Percentiles rank a stretch among this genome's conserved stretches.
phyloP scores from a whole-genome alignment of 2,888 invertebrate species.

The Hybos culiciformis region DNA sequence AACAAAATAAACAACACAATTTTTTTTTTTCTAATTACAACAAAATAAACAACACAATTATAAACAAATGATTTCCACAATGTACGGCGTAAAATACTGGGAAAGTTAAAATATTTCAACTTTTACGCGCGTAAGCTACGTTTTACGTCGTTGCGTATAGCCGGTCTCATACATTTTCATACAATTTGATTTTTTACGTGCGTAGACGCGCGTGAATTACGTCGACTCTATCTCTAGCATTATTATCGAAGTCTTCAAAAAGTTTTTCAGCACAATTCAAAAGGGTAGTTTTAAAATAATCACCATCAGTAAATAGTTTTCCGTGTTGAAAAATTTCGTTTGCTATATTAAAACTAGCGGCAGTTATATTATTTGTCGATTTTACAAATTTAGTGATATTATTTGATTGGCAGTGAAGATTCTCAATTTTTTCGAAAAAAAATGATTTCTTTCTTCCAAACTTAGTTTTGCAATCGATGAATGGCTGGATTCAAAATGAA shows the following conservation, averaged over 20 bases:
- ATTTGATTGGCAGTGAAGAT: not conserved
- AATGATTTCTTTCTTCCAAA: not conserved
- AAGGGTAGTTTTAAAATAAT: not conserved
- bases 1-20: too few relatives aligned
- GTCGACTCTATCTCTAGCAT: too few relatives aligned
- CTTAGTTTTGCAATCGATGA: not conserved
- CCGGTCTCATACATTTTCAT: too few relatives aligned
- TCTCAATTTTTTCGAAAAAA: not conserved
- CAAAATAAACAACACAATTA: too few relatives aligned
- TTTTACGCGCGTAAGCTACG: too few relatives aligned
- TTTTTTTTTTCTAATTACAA: too few relatives aligned
- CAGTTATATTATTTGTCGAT: not conserved
- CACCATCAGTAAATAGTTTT: slow-evolving; percentile 1
- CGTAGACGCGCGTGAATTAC: too few relatives aligned
- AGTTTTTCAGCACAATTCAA: not conserved
- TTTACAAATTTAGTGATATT: not conserved
- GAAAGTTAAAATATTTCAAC: too few relatives aligned
- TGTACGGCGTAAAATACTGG: too few relatives aligned
- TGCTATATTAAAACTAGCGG: not conserved
- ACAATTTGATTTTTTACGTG: too few relatives aligned
- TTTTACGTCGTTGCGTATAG: too few relatives aligned
- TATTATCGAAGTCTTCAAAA: not conserved
- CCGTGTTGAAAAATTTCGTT: not conserved
- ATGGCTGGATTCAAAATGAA: not conserved
- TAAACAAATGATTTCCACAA: too few relatives aligned